Conservation (phyloP, 2,113 vertebrate genomes). For the Leptodactylus fuscus region DNA sequence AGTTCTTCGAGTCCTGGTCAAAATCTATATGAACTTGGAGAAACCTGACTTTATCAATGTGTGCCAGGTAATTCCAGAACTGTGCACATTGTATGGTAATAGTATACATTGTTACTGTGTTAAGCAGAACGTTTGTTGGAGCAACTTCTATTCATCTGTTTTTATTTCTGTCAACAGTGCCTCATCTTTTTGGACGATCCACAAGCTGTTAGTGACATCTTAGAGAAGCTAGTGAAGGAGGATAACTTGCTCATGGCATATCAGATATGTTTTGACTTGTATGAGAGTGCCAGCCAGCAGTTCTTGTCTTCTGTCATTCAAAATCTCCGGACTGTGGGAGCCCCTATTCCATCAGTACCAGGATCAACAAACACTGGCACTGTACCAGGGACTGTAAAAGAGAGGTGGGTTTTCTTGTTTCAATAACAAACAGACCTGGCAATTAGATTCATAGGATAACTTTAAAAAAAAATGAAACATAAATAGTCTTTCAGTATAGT, state of each 20-base stretch:
- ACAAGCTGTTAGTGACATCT: conserved; percentile 96
- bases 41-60: conserved; percentile 99
- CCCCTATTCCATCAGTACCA: conserved; percentile 92
- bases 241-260: conserved; percentile 99
- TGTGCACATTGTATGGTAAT: background rate
- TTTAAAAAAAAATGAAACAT: too few relatives aligned
- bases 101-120: background rate
- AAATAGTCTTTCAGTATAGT: too few relatives aligned
- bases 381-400: conserved; percentile 86
- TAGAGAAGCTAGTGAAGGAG: conserved; percentile 97
- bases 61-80: conserved; percentile 85
- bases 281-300: conserved; percentile 98
- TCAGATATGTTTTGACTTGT: conserved; percentile 98
- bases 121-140: background rate
- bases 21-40: conserved; percentile 99
- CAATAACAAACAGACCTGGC: background rate
- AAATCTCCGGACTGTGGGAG: conserved; percentile 92
- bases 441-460: background rate
- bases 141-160: background rate
- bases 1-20: conserved; percentile 93
- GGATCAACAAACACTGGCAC: conserved; percentile 97
- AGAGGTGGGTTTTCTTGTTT: conserved; percentile 76
- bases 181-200: conserved; percentile 98
- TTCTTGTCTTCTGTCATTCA: conserved; percentile 98
- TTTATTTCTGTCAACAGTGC: conserved; percentile 76